Evolutionary conservation across 92 coral and sea anemone genomes (phyloP).

Genomic region (Umimayanthus kanabou): DNA sequence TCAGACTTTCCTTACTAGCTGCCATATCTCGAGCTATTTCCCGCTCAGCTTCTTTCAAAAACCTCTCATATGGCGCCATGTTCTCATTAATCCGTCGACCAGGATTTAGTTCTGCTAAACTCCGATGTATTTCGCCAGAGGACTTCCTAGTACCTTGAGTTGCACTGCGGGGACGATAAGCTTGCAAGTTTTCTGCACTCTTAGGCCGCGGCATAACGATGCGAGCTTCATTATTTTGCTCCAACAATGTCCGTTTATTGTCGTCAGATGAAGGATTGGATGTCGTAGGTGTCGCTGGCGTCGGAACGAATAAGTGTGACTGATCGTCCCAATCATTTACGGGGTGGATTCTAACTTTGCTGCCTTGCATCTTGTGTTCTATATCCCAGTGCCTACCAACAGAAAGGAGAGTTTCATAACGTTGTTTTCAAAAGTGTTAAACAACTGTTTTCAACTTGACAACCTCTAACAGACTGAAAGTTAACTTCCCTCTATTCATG

Average conservation of each 20-base stretch:
- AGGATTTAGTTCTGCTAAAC: conserved; percentile 22
- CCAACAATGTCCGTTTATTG: not conserved
- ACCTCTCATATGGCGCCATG: conserved; percentile 40
- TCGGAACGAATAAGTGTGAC: not conserved
- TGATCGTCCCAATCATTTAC: not conserved
- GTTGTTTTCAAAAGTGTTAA: not conserved
- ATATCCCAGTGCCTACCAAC: too few species aligned
- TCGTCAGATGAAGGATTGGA: not conserved
- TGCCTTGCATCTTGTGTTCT: not conserved
- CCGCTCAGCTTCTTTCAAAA: conserved; percentile 28
- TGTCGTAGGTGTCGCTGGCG: not conserved
- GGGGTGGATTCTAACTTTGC: not conserved
- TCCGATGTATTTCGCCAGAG: not conserved
- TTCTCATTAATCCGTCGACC: conserved; percentile 34
- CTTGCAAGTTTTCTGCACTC: not conserved
- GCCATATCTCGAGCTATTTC: conserved; percentile 27
- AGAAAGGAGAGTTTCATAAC: not conserved
- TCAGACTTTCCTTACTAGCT: not conserved
- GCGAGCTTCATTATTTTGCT: not conserved
- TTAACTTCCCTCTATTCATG: not conserved
- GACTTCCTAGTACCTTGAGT: not conserved
- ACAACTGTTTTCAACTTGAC: not conserved
- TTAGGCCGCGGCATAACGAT: not conserved
- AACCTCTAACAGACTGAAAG: not conserved
- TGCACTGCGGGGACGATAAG: conserved; percentile 4